phyloP scores from a whole-genome alignment of 1,140 invertebrate genomes.

The Homarus americanus region DNA sequence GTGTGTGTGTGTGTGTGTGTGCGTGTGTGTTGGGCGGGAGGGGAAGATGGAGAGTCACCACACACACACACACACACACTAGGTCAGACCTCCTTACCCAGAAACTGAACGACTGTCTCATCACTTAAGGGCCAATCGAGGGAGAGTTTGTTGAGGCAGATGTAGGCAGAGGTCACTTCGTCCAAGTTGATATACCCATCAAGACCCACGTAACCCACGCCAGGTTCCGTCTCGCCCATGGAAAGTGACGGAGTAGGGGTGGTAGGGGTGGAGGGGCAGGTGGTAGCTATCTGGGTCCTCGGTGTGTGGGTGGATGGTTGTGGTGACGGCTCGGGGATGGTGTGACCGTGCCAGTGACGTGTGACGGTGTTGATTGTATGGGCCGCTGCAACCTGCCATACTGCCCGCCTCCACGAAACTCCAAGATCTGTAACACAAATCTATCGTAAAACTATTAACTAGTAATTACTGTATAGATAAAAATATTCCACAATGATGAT shows the following conservation, averaged over 20 bases:
- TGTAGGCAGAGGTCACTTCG: neutral
- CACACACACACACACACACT: neutral
- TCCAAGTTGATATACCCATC: constrained; percentile 43
- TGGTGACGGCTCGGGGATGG: neutral
- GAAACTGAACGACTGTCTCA: constrained; percentile 28
- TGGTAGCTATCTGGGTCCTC: constrained; percentile 36
- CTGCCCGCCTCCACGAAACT: constrained; percentile 32
- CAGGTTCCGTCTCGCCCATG: neutral
- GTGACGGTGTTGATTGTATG: constrained; percentile 46
- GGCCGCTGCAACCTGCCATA: constrained; percentile 53
- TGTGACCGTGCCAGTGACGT: constrained; percentile 45
- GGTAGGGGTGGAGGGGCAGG: neutral
- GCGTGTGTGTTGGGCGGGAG: too few relatives aligned
- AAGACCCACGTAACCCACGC: neutral
- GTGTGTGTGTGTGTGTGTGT: too few relatives aligned
- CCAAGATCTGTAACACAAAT: constrained; percentile 36
- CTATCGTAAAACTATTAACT: too few relatives aligned
- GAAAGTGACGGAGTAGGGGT: neutral
- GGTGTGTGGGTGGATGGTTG: constrained; percentile 33
- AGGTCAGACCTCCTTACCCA: constrained; percentile 11
- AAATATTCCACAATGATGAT: too few relatives aligned
- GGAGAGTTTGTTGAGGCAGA: constrained; percentile 45
- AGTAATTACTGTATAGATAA: too few relatives aligned
- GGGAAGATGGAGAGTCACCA: too few relatives aligned
- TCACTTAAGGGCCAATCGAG: constrained; percentile 33